Percentiles rank a stretch among this genome's conserved stretches.
phyloP scores from a whole-genome alignment of 1,140 invertebrate genomes.

The Araneus ventricosus region DNA sequence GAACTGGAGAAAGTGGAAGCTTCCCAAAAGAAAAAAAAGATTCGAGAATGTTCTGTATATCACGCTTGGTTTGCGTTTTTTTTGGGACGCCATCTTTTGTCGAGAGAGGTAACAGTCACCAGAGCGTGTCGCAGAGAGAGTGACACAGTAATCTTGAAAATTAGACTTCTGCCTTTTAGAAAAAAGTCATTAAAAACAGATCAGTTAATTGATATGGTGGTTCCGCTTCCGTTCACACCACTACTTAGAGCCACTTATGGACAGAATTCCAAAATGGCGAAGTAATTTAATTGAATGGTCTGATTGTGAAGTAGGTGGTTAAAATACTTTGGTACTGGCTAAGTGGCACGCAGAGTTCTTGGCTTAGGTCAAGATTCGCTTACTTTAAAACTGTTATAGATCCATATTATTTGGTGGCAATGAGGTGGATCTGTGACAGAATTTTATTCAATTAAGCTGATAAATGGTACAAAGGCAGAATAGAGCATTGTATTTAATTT shows the following conservation, averaged over 20 bases:
- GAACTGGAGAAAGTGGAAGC: slow-evolving; percentile 16
- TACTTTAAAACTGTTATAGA: not conserved
- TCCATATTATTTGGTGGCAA: not conserved
- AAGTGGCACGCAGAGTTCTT: not conserved
- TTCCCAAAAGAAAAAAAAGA: not conserved
- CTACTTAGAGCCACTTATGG: not conserved
- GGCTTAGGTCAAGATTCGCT: not conserved
- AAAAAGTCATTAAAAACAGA: slow-evolving; percentile 54
- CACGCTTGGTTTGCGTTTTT: slow-evolving; percentile 34
- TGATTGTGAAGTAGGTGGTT: slow-evolving; percentile 60
- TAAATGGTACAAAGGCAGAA: too few relatives aligned
- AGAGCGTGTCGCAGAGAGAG: slow-evolving; percentile 36
- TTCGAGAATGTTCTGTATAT: slow-evolving; percentile 22
- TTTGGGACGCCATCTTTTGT: slow-evolving; percentile 23
- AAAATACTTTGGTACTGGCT: not conserved
- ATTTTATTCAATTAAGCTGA: too few relatives aligned
- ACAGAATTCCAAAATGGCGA: slow-evolving; percentile 43
- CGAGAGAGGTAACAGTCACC: not conserved
- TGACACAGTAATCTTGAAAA: slow-evolving; percentile 74
- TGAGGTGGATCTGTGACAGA: not conserved
- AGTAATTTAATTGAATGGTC: slow-evolving; percentile 68
- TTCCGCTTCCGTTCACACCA: slow-evolving; percentile 55
- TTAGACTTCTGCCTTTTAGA: slow-evolving; percentile 41
- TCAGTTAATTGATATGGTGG: slow-evolving; percentile 58
- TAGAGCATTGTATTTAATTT: too few relatives aligned